Percentiles rank a stretch among this genome's conserved stretches.
phyloP scores from a whole-genome alignment of 1,140 invertebrate species.

The Pseudomyrmex pallidus region DNA sequence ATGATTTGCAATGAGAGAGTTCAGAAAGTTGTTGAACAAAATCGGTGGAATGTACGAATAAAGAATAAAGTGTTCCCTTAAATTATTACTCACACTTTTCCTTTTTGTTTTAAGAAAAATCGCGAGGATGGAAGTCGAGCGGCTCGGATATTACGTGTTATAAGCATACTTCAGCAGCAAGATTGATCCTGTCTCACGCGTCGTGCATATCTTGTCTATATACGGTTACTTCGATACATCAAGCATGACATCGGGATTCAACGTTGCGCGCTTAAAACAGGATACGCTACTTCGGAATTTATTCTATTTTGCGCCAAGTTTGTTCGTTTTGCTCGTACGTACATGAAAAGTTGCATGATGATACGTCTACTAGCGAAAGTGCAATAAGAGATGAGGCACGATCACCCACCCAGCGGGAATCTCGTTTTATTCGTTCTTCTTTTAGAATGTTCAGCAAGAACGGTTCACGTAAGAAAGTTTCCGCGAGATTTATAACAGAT shows the following conservation, averaged over 20 bases:
- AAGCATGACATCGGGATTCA: conserved; percentile 31
- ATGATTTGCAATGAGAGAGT: too few relatives aligned
- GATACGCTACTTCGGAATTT: conserved; percentile 25
- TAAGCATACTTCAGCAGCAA: conserved; percentile 9
- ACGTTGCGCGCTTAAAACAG: conserved; percentile 9
- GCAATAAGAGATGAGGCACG: not conserved
- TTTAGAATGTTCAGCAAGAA: not conserved
- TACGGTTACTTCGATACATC: conserved; percentile 24
- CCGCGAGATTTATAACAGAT: not conserved
- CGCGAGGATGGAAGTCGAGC: not conserved
- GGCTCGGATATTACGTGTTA: not conserved
- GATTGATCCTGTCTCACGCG: conserved; percentile 33
- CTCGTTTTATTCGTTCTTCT: not conserved
- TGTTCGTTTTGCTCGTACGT: not conserved
- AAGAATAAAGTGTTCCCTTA: not conserved
- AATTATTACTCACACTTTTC: not conserved
- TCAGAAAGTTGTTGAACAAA: not conserved
- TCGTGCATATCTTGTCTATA: conserved; percentile 32
- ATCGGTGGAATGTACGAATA: too few relatives aligned
- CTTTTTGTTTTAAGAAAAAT: not conserved
- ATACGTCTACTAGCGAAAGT: not conserved
- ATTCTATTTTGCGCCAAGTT: conserved; percentile 33
- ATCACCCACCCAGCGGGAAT: not conserved
- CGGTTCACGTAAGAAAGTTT: not conserved
- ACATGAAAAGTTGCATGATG: not conserved